Evolutionary conservation across 2,888 invertebrate genomes (phyloP).

Genomic region (Melikaiella ostensackeni): DNA sequence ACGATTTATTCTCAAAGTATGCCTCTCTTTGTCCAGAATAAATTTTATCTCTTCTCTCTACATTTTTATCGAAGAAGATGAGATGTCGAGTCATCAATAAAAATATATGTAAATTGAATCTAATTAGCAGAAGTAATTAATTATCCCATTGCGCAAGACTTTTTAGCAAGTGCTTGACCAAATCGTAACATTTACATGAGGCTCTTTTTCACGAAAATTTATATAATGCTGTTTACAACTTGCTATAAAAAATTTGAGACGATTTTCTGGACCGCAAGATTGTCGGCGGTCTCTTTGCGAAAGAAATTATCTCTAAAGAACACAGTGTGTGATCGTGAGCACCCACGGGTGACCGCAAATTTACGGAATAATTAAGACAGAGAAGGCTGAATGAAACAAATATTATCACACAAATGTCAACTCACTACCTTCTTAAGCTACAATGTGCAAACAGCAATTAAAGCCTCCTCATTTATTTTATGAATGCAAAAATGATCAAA

Average conservation of each 20-base stretch:
- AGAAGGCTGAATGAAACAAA: constrained; percentile 18
- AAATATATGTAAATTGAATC: constrained; percentile 15
- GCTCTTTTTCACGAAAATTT: background rate
- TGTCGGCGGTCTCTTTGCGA: constrained; percentile 14
- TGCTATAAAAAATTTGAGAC: background rate
- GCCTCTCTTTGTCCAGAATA: constrained; percentile 8
- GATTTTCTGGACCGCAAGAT: background rate
- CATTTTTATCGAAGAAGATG: background rate
- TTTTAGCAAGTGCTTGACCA: background rate
- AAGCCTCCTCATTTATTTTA: too few species aligned
- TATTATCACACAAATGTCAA: constrained; percentile 1
- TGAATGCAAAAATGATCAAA: background rate
- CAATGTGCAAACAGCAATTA: background rate
- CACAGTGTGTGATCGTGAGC: background rate
- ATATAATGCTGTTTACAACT: constrained; percentile 1
- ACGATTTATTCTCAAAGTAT: constrained; percentile 18
- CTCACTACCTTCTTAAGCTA: constrained; percentile 3
- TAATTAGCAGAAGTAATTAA: background rate
- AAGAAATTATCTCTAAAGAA: background rate
- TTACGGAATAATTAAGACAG: constrained; percentile 16
- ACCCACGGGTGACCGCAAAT: constrained; percentile 6
- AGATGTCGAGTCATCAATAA: constrained; percentile 8
- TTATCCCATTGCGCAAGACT: background rate
- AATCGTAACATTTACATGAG: background rate
- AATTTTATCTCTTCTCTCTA: background rate